These are phyloP conservation scores for Otus sunia DNA, from an alignment of 2,113 vertebrate genomes.

Conservation along the genomic window DNA sequence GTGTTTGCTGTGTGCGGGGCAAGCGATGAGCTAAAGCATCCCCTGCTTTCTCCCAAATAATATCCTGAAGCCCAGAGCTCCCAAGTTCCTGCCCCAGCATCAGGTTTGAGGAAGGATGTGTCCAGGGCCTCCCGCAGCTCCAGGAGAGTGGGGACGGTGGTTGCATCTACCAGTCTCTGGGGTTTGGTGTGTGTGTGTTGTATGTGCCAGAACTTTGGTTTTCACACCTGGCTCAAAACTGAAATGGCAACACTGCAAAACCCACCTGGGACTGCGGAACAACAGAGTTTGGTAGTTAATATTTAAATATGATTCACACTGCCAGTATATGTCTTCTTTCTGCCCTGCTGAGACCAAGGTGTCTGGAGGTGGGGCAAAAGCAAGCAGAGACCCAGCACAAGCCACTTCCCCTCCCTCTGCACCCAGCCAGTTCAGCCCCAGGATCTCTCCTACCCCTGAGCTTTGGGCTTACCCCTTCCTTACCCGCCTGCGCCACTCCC, in stretches of 20 bases:
- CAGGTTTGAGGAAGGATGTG: rapidly evolving
- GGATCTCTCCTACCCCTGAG: neutral
- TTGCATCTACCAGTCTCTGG: neutral
- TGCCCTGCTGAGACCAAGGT: neutral
- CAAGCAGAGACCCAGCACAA: neutral
- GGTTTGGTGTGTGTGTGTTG: rapidly evolving
- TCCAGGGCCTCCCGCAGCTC: neutral
- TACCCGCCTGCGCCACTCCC: rapidly evolving
- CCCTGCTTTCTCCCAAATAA: neutral
- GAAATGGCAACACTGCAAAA: neutral
- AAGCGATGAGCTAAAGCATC: neutral
- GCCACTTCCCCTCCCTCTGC: neutral
- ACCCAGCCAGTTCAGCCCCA: neutral
- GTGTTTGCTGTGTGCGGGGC: rapidly evolving
- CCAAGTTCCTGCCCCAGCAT: rapidly evolving
- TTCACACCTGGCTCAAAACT: neutral
- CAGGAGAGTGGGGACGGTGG: rapidly evolving
- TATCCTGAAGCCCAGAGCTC: neutral
- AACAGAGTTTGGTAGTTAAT: neutral
- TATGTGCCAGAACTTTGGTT: neutral
- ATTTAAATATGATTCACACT: neutral
- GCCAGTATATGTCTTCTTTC: neutral
- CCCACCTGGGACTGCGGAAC: neutral
- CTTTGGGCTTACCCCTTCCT: neutral
- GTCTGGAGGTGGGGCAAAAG: neutral